These are phyloP conservation scores for Masticophis lateralis DNA, from an alignment of 2,797 vertebrate genomes.

Conservation along the genomic window DNA sequence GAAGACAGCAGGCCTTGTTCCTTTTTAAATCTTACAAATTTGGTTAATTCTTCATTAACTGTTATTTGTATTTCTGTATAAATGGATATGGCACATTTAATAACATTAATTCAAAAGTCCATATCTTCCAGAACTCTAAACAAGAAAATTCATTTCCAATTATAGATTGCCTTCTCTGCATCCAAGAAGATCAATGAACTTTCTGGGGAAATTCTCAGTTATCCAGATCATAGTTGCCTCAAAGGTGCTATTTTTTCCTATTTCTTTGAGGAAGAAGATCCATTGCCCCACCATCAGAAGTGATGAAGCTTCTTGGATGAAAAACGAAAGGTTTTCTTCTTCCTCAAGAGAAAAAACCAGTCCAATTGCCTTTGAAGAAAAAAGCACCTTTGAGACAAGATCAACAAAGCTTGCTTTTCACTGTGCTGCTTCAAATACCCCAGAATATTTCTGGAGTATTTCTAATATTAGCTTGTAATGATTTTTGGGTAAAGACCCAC, in stretches of 20 bases:
- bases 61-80: background rate
- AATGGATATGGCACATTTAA: background rate
- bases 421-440: background rate
- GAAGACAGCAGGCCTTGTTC: background rate
- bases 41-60: background rate
- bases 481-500: background rate
- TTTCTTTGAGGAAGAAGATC: background rate
- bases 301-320: background rate
- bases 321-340: background rate
- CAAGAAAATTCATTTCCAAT: background rate
- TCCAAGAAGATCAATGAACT: background rate
- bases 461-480: background rate
- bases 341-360: background rate
- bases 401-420: background rate
- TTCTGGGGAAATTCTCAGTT: background rate
- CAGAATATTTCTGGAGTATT: background rate
- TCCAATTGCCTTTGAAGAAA: background rate
- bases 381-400: background rate
- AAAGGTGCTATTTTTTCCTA: background rate
- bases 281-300: background rate
- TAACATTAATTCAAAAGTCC: background rate
- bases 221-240: background rate
- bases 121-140: background rate
- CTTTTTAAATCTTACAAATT: background rate
- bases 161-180: background rate